phyloP scores from a whole-genome alignment of 2,113 vertebrate genomes.

The Ursus arctos region DNA sequence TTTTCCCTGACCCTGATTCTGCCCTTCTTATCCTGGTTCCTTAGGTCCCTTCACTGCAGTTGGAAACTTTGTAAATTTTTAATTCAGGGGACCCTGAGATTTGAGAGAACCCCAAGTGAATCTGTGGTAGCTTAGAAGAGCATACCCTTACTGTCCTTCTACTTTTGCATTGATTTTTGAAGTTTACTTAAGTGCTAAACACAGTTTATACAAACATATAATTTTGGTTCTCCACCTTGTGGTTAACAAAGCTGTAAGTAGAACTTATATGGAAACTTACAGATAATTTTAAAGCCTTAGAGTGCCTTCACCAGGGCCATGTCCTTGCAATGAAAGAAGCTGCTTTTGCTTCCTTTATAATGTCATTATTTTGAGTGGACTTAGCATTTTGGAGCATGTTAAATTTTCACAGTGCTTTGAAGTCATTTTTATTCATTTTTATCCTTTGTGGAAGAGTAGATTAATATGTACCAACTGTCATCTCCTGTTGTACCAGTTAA shows the following conservation, averaged over 20 bases:
- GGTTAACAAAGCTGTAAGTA: conserved; percentile 36
- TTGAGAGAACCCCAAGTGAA: not conserved
- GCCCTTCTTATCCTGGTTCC: not conserved
- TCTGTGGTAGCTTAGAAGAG: not conserved
- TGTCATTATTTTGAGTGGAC: not conserved
- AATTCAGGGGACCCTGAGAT: not conserved
- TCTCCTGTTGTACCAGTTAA: not conserved
- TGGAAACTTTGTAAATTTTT: not conserved
- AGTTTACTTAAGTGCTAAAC: not conserved
- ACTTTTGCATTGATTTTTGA: conserved; percentile 10
- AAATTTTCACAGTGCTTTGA: not conserved
- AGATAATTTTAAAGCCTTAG: conserved; percentile 23
- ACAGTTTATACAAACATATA: not conserved
- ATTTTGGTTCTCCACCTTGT: conserved; percentile 48
- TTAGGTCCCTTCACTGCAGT: not conserved
- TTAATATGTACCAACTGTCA: not conserved
- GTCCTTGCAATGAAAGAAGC: not conserved
- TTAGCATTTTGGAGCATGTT: not conserved
- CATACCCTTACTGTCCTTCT: not conserved
- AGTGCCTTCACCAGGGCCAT: not conserved
- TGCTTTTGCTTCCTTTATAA: not conserved
- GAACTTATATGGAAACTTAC: not conserved
- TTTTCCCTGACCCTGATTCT: not conserved
- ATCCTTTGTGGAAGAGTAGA: not conserved
- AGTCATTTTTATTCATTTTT: not conserved